Base-by-base conservation (phyloP, 2,113 vertebrate genomes). In the Dicerorhinus sumatrensis region DNA sequence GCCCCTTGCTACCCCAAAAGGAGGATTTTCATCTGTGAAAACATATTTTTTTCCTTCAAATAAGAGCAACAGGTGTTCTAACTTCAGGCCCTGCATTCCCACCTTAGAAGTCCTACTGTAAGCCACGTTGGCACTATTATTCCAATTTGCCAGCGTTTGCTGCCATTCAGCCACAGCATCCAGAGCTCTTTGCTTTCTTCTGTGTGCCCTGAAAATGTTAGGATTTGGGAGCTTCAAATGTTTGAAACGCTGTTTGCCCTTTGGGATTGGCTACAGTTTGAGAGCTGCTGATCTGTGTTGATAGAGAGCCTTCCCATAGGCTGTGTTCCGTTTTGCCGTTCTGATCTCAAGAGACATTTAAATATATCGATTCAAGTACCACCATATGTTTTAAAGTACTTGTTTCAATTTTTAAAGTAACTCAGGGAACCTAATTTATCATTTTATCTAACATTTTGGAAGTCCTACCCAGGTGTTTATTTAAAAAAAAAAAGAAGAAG, bases 381-480 rank as follows among this genome's bases (percentile, higher is more conserved):
- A 76, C 33, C 21, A 33, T 62, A 54, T 31, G 48, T 81, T 76
- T 85, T 69, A 69, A 81, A 89, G 51, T 89, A 46, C 42, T 73
- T 63, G 54, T 46, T 58, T 42, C 33, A 77, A 6, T 36, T 87
- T 93, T 94, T 60, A 42, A 92, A 56, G 10, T 92, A 82, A 70
- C 4, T 72, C 60, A 23, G 42, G 73, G 23, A 39, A 51, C 29
- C 69, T 76, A 11, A 84, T 79, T 94, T 70, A 42, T 79, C 58
- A 85, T 86, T 77, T 94, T 89, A 29, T 85, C 23, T 69, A 82
- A 69, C 46, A 72, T 73, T 79, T 84, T 91, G 62, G 33, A 95
- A 96, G 31, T 42, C 31, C 62, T 94, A 31, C 20, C 27, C 36
- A 75, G 39, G 12, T 95, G 89, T 82, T 95, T 69, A 21, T 94